A percentile compares a stretch with the other conserved stretches of the same genome.
phyloP scores from a whole-genome alignment of 1,140 invertebrate species.

The Gerris buenoi region DNA sequence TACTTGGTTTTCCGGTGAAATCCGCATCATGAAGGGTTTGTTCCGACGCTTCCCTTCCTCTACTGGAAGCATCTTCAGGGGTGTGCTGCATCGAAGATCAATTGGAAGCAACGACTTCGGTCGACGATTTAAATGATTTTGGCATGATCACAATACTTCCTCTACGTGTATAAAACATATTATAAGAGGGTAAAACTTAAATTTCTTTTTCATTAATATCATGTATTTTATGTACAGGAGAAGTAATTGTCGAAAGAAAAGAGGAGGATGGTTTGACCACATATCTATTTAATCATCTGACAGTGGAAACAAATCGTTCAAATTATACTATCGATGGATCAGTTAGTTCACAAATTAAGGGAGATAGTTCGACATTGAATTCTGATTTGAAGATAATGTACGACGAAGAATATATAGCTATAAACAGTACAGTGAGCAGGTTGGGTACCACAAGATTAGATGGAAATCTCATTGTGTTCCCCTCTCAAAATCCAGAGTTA shows the following conservation, averaged over 20 bases:
- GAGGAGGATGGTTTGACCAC: not conserved
- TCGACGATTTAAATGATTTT: no score
- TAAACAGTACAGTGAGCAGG: not conserved
- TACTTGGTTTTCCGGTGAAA: no score
- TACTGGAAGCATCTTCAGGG: no score
- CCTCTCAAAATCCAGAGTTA: not conserved
- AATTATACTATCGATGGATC: not conserved
- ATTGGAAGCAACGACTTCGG: no score
- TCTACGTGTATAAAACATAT: no score
- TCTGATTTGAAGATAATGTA: not conserved
- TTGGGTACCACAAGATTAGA: not conserved
- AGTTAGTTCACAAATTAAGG: conserved; percentile 22
- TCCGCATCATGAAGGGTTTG: no score
- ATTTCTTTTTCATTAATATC: no score
- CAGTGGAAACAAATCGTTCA: not conserved
- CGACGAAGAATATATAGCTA: not conserved
- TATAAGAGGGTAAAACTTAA: no score
- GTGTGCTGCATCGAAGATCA: no score
- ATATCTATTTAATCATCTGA: not conserved
- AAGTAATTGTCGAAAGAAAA: not conserved
- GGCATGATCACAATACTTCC: no score
- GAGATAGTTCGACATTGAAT: not conserved
- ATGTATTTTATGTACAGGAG: no score
- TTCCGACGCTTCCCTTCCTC: no score
- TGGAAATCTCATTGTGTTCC: not conserved